Base-by-base conservation (phyloP, 2,888 invertebrate genomes). In the Drosophila macrothrix region DNA sequence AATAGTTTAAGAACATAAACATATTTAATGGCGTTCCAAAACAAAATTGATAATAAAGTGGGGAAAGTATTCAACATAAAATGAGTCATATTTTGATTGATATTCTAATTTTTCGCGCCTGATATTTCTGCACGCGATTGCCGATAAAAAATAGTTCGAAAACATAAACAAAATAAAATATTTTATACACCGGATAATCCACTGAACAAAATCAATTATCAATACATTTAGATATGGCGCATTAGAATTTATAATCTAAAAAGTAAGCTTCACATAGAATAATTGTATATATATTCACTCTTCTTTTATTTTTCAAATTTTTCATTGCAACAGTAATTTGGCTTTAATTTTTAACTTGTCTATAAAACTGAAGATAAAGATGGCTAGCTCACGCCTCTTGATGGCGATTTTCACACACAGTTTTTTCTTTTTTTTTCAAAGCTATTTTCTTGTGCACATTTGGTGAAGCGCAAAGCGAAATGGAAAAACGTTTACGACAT, bases 401-500 rank as follows among this genome's bases (percentile, higher is more conserved):
- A 59, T 37, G 58, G 54, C 56, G 68, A 76, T 74, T 76, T 80
- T 71, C 68, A 55, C 72, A 75, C 69, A 73, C 55, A 60, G 43
- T 64, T 67, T 65, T 39, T 41, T 49, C 61, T 46, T 50, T 53
- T 25, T 66, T 58, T 67, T 52, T 29, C 16, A 46, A 25, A 46
- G 25, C 16, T 4, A 1, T 31, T 46, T 65, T 62, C 61, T 71
- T 50, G 10, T 29, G 62, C 49, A 33, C 35, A 43, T 52, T 41
- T 46, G 43, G 6, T 49, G 46, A 56, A 53, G 61, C 62, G 61
- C 43, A 53, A 54, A 54, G 64, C 43, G 70, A 59, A 63, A 54
- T 58, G 54, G 46, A 75, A 73, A 76, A 83, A 85, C 85, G 87
- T 82, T 85, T 84, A 82, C 85, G 89, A 87, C 89, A 85, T 84